Base-by-base conservation (phyloP, 2,113 vertebrate genomes). In the Crotalus tigris region DNA sequence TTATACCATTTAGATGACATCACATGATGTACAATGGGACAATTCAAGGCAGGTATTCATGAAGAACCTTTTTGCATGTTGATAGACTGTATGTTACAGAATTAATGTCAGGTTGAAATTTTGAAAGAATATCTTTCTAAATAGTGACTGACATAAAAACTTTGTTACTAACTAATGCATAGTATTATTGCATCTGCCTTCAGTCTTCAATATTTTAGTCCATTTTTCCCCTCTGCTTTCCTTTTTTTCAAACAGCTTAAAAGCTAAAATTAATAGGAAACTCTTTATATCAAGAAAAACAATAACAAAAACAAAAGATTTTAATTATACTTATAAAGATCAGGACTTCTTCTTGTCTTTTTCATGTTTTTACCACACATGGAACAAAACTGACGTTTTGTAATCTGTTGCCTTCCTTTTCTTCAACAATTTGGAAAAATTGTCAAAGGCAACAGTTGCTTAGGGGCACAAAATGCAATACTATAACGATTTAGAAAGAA, bases 11-110 rank as follows among this genome's bases (percentile, higher is more conserved):
- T 94, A 94, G 29, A 0, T 86, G 93, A 95, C 39, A 33, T 33
- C 94, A 96, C 90, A 10, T 49, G 94, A 95, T 3, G 91, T 85
- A 94, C 91, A 55, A 0, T 13, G 95, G 95, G 13, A 0, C 91
- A 94, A 58, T 44, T 88, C 92, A 94, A 44, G 4, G 0, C 9
- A 3, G 75, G 87, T 94, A 94, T 90, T 94, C 94, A 21, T n/a
- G 44, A 90, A 86, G 89, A 69, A 69, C 24, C 5, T 26, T 61
- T 17, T 23, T 92, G 53, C 91, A 95, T 94, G 92, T 29, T 8
- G 90, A 91, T 87, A 39, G 0, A 33, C 64, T 69, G 2, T 69
- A 6, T 85, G 46, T 0, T 58, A 61, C 61, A 8, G 0, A 91
- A 94, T 93, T 89, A 2, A 81, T 39, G 17, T 19, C 33, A 39